Base-by-base conservation (phyloP, 2,888 invertebrate species). In the Leucoma salicis region DNA sequence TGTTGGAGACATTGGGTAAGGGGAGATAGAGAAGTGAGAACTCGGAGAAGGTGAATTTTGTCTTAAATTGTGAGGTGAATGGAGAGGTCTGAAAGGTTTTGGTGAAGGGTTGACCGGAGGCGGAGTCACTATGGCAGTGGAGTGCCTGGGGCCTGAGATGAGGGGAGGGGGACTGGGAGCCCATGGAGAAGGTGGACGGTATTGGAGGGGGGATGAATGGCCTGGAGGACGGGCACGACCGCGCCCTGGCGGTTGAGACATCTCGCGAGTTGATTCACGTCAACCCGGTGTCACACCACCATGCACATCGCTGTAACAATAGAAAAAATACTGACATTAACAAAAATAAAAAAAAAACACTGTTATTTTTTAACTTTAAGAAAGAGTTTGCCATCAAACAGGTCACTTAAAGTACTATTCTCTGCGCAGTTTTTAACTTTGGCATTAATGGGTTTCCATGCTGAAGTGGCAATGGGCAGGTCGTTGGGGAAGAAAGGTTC, bases 141-240 rank as follows among this genome's bases (percentile, higher is more conserved):
- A 85, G 64, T 90, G 90, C 53, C 92, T 82, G 14, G 91, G 92
- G 33, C 92, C 92, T 35, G 93, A 92, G 62, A 93, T 92, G 48
- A 93, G 91, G 2, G 94, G 94, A n/a, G 94, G 94, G 0, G 95
- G 94, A 57, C 94, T 93, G 1, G 94, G 93, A 6, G 93, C 92
- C 91, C 94, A 95, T 35, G 95, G 95, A 25, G 95, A 95, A 10
- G 94, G 92, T 21, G 95, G 93, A 24, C 95, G 92, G 78, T 93
- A 95, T 65, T 93, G 92, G 52, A 92, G 91, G 35, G 93, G 93
- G 68, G 90, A 89, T 71, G 82, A 82, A 70, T 86, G 82, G 71
- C 80, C 82, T 53, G 83, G 80, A 44, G 70, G 73, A 55, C 79
- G 79, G 69, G 78, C 81, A 78, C 89, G 83, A 61, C 90, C 88